Conservation (phyloP, 1,140 invertebrate genomes). For the Adelges cooleyi region DNA sequence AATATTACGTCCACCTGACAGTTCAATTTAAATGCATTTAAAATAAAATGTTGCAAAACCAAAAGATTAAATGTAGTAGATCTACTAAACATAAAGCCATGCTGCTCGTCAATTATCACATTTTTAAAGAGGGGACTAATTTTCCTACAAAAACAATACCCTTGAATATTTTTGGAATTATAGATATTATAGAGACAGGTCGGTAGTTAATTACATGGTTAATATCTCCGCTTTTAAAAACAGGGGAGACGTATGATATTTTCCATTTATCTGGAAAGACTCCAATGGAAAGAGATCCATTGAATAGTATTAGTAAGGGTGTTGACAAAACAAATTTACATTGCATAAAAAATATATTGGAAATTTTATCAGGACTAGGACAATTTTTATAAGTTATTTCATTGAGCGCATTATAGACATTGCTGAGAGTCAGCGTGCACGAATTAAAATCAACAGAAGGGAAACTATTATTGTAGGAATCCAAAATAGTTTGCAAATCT, state of each 20-base stretch:
- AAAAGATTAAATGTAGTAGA: not conserved
- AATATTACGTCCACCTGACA: not conserved
- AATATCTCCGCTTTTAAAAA: not conserved
- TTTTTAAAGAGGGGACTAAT: not conserved
- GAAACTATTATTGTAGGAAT: not conserved
- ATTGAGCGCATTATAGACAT: not conserved
- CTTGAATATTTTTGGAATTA: not conserved
- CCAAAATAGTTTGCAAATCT: not conserved
- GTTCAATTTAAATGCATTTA: not conserved
- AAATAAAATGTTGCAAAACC: not conserved
- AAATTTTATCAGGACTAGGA: constrained; percentile 32
- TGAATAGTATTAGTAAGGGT: constrained; percentile 3
- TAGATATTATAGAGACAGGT: not conserved
- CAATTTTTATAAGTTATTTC: not conserved
- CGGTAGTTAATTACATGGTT: not conserved
- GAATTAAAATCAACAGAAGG: constrained; percentile 3
- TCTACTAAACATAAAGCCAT: not conserved
- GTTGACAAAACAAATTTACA: constrained; percentile 9
- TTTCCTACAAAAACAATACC: not conserved
- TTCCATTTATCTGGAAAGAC: not conserved
- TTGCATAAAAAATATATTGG: constrained; percentile 9
- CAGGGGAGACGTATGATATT: not conserved
- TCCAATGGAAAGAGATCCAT: not conserved
- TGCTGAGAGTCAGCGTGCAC: not conserved
- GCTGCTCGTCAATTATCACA: not conserved